phyloP scores from a whole-genome alignment of 2,797 vertebrate species.

The Labeo calbasu region DNA sequence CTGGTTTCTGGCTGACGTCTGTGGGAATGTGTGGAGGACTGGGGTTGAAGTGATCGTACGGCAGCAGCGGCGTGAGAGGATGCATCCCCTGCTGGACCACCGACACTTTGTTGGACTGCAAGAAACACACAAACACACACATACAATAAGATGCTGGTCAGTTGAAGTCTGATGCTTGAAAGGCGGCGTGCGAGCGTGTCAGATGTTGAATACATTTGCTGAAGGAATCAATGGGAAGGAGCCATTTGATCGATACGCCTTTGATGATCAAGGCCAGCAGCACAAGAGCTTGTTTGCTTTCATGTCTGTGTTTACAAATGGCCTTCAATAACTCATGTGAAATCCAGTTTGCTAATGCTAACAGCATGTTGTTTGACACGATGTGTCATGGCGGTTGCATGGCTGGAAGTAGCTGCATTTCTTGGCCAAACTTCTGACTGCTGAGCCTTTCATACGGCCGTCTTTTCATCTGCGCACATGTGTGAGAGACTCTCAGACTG shows the following conservation, averaged over 20 bases:
- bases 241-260: conserved; percentile 74
- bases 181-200: conserved; percentile 53
- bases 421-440: conserved; percentile 55
- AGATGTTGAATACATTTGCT: conserved; percentile 55
- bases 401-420: conserved; percentile 59
- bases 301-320: conserved; percentile 80
- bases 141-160: conserved; percentile 26
- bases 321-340: conserved; percentile 74
- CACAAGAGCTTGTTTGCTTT: conserved; percentile 74
- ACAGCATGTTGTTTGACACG: conserved; percentile 69
- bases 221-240: conserved; percentile 41
- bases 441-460: conserved; percentile 33
- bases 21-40: conserved; percentile 88
- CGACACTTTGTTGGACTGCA: conserved; percentile 95
- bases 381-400: conserved; percentile 65
- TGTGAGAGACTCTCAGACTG: conserved; percentile 11
- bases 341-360: conserved; percentile 72
- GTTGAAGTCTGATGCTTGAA: conserved; percentile 47
- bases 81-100: conserved; percentile 96
- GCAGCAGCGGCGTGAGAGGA: conserved; percentile 91
- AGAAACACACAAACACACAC: conserved; percentile 46
- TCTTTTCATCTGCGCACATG: conserved; percentile 30
- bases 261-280: conserved; percentile 78
- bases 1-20: conserved; percentile 97
- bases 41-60: conserved; percentile 94